These are phyloP conservation scores for Alsophila aescularia DNA, from an alignment of 2,888 invertebrate species.

Conservation along the genomic window DNA sequence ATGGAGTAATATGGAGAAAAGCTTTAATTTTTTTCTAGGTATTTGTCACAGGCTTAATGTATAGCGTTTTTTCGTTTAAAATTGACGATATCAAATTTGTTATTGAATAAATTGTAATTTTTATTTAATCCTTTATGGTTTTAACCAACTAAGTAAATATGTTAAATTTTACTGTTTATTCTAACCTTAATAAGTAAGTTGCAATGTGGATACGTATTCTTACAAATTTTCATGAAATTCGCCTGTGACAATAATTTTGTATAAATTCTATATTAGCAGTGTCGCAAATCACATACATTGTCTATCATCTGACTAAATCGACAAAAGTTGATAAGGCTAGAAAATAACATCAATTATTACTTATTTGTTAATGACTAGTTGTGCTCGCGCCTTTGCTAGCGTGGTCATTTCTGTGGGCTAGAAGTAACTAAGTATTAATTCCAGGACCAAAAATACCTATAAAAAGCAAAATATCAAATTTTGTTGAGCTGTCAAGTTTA, in stretches of 20 bases:
- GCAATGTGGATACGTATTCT: not conserved
- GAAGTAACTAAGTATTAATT: too few relatives aligned
- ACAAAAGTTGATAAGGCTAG: slow-evolving; percentile 7
- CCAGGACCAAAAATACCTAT: too few relatives aligned
- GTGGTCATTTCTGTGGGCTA: too few relatives aligned
- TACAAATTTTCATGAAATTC: not conserved
- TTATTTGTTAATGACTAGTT: too few relatives aligned
- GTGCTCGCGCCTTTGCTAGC: too few relatives aligned
- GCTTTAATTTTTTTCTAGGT: slow-evolving; percentile 30
- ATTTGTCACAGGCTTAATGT: slow-evolving; percentile 41
- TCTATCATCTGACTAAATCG: not conserved
- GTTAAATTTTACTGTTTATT: too few relatives aligned
- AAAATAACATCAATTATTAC: not conserved
- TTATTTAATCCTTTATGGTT: not conserved
- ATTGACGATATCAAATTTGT: not conserved
- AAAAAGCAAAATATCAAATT: too few relatives aligned
- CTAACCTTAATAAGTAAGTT: not conserved
- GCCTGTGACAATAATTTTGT: not conserved
- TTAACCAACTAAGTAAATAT: not conserved
- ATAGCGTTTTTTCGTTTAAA: not conserved
- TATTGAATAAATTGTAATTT: not conserved
- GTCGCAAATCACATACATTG: slow-evolving; percentile 12
- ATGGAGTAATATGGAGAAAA: slow-evolving; percentile 25
- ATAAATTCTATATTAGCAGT: slow-evolving; percentile 4
- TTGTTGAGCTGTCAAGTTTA: too few relatives aligned